Conservation (phyloP, 2,797 vertebrate species). For the Labeo calbasu region DNA sequence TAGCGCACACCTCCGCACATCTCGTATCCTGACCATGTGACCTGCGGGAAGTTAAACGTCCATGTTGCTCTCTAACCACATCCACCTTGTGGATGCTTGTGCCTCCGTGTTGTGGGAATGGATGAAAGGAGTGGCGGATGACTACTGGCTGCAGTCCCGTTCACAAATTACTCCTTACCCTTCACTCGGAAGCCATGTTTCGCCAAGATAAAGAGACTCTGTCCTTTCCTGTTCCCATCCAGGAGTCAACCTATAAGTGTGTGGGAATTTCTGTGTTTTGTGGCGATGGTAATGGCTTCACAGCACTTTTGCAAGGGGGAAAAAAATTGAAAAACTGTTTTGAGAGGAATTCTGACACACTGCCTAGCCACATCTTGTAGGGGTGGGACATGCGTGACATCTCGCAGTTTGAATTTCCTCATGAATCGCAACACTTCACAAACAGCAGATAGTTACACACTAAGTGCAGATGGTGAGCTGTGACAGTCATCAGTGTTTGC, state of each 20-base stretch:
- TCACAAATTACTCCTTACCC: constrained; percentile 76
- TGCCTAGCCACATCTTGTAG: constrained; percentile 35
- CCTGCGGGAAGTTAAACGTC: constrained; percentile 71
- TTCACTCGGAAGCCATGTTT: constrained; percentile 71
- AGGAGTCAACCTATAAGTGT: constrained; percentile 30
- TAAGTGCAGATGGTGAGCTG: constrained; percentile 4
- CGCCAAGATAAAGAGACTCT: constrained; percentile 68
- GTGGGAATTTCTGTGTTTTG: constrained; percentile 36
- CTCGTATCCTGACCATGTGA: constrained; percentile 60
- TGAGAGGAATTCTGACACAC: constrained; percentile 45
- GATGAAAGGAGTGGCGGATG: constrained; percentile 69
- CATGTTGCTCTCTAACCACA: constrained; percentile 66
- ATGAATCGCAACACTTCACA: neutral
- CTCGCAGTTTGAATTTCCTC: constrained; percentile 11
- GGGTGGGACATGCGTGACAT: constrained; percentile 12
- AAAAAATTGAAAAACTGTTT: constrained; percentile 48
- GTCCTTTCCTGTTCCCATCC: constrained; percentile 63
- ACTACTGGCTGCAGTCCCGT: constrained; percentile 69
- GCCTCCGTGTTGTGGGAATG: constrained; percentile 68
- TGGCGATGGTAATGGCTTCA: constrained; percentile 37
- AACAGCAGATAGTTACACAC: neutral
- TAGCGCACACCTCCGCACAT: constrained; percentile 22
- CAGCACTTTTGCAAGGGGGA: constrained; percentile 37
- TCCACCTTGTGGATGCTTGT: constrained; percentile 68
- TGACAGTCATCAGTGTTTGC: neutral